Percentiles rank a stretch among this genome's conserved stretches.
Conservation (phyloP, 2,797 vertebrate genomes). For the Pangasius krempfi region DNA sequence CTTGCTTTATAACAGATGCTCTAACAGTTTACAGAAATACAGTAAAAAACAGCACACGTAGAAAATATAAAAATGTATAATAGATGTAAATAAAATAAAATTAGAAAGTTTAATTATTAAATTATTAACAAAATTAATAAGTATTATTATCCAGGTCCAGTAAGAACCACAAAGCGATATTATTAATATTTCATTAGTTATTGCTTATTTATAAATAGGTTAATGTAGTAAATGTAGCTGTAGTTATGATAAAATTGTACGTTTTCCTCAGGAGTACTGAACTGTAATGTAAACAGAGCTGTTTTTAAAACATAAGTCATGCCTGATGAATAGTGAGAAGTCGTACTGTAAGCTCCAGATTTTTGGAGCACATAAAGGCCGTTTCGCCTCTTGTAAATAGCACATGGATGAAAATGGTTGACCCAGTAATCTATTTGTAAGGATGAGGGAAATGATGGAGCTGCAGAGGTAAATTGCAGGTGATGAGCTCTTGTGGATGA, state of each 20-base stretch:
- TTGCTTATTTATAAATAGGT: not conserved
- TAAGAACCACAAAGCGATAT: not conserved
- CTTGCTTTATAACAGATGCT: too few relatives aligned
- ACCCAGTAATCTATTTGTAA: not conserved
- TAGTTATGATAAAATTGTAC: too few relatives aligned
- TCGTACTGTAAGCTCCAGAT: not conserved
- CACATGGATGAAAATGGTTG: not conserved
- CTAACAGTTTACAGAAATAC: too few relatives aligned
- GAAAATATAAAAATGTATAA: not conserved
- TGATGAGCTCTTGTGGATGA: not conserved
- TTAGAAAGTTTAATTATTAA: too few relatives aligned
- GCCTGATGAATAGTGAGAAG: not conserved
- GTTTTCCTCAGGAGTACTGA: not conserved
- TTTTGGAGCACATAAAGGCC: not conserved
- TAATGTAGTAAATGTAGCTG: not conserved
- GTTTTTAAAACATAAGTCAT: not conserved
- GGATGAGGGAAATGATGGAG: not conserved
- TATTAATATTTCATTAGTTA: not conserved
- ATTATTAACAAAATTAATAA: too few relatives aligned
- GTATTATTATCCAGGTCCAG: not conserved
- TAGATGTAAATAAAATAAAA: not conserved
- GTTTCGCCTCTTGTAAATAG: not conserved
- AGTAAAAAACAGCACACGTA: not conserved
- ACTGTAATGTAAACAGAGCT: not conserved
- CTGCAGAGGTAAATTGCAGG: not conserved